Conservation (phyloP, 2,797 vertebrate genomes). For the Amniataba percoides region DNA sequence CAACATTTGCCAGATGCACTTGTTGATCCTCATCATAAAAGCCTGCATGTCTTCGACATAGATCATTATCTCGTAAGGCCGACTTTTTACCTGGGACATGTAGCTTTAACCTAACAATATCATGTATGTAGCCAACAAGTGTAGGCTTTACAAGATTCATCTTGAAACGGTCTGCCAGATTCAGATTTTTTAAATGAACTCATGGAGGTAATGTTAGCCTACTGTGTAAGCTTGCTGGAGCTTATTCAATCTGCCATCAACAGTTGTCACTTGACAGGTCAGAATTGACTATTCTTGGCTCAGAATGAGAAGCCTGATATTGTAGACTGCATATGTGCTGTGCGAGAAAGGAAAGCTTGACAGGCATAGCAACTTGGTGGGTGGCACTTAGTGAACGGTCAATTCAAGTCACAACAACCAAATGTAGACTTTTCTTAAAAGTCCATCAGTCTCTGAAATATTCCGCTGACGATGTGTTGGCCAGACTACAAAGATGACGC, state of each 20-base stretch:
- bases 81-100: slow-evolving; percentile 1
- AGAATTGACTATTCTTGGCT: not conserved
- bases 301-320: not conserved
- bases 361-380: not conserved
- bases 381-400: slow-evolving; percentile 38
- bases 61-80: not conserved
- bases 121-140: not conserved
- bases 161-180: not conserved
- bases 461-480: not conserved
- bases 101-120: not conserved
- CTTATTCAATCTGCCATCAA: not conserved
- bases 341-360: slow-evolving; percentile 1
- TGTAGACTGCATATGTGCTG: not conserved
- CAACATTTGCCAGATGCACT: not conserved
- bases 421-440: slow-evolving; percentile 40
- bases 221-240: not conserved
- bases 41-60: not conserved
- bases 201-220: not conserved
- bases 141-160: not conserved
- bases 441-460: slow-evolving; percentile 55
- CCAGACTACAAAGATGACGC: slow-evolving; percentile 67
- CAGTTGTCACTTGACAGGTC: not conserved
- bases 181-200: not conserved
- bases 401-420: slow-evolving; percentile 56
- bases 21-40: not conserved